Evolutionary conservation across 2,797 vertebrate species (phyloP).

Genomic region (Halcyon badia): DNA sequence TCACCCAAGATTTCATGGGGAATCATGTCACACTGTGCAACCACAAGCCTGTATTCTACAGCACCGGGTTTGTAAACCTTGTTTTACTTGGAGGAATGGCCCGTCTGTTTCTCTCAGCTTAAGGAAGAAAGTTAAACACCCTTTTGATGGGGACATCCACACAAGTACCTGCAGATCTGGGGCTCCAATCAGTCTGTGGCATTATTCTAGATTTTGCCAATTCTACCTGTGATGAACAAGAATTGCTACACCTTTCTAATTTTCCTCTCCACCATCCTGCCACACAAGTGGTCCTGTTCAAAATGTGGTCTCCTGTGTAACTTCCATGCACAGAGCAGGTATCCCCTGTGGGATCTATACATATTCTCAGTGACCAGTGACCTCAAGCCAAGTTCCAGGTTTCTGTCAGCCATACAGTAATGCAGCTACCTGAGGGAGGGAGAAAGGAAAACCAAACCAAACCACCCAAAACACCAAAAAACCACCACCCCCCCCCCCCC

Average conservation of each 20-base stretch:
- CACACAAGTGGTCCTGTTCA: neutral
- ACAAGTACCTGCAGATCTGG: neutral
- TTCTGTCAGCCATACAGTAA: neutral
- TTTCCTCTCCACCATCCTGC: neutral
- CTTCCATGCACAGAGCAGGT: neutral
- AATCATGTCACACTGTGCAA: neutral
- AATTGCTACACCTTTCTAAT: neutral
- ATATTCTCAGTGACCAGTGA: neutral
- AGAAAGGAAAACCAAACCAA: neutral
- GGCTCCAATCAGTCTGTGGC: neutral
- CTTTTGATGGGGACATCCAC: neutral
- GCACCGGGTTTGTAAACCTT: neutral
- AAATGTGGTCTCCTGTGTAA: neutral
- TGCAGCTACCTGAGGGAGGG: neutral
- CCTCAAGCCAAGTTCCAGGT: neutral
- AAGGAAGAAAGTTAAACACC: neutral
- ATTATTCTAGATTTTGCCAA: neutral
- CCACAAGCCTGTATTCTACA: neutral
- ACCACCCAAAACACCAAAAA: neutral
- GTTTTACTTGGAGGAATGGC: neutral
- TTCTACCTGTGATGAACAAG: neutral
- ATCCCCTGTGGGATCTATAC: neutral
- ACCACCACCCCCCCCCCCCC: neutral
- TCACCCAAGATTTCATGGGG: neutral
- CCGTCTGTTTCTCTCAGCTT: slow-evolving; percentile 1